Conservation (phyloP, 2,888 invertebrate genomes). For the Emmelina monodactyla region DNA sequence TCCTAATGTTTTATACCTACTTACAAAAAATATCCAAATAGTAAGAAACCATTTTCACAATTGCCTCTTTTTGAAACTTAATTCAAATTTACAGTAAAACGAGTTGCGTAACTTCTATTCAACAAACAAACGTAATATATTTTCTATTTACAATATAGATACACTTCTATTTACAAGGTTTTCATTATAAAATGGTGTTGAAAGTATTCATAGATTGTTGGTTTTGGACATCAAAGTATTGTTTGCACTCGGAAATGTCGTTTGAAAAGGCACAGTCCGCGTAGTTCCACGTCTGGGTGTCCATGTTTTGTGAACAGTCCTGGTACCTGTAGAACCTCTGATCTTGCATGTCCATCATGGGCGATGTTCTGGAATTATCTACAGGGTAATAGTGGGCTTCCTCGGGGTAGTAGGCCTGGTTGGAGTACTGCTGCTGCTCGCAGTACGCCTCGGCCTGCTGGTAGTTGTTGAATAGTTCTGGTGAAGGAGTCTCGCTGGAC, state of each 20-base stretch:
- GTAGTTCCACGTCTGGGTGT: constrained; percentile 45
- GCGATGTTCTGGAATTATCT: constrained; percentile 41
- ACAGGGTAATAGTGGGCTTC: constrained; percentile 47
- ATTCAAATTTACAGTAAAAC: too few relatives aligned
- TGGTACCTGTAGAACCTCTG: constrained; percentile 47
- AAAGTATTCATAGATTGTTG: constrained; percentile 41
- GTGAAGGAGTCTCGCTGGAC: constrained; percentile 65
- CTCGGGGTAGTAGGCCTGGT: constrained; percentile 48
- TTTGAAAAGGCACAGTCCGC: constrained; percentile 41
- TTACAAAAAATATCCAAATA: too few relatives aligned
- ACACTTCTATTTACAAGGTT: constrained; percentile 16
- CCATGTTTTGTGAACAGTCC: constrained; percentile 38
- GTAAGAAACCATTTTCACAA: too few relatives aligned
- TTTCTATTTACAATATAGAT: constrained; percentile 9
- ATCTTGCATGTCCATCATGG: constrained; percentile 38
- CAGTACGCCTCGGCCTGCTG: constrained; percentile 47
- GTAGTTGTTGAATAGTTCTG: constrained; percentile 55
- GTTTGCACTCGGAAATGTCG: constrained; percentile 36
- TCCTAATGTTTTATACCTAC: too few relatives aligned
- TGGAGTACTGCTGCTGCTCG: constrained; percentile 41
- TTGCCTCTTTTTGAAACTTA: too few relatives aligned
- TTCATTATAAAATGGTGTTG: constrained; percentile 41
- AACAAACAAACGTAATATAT: too few relatives aligned
- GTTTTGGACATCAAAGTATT: constrained; percentile 42
- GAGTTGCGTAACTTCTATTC: too few relatives aligned